phyloP scores from a whole-genome alignment of 2,113 vertebrate genomes.

The Rhipidura dahli region DNA sequence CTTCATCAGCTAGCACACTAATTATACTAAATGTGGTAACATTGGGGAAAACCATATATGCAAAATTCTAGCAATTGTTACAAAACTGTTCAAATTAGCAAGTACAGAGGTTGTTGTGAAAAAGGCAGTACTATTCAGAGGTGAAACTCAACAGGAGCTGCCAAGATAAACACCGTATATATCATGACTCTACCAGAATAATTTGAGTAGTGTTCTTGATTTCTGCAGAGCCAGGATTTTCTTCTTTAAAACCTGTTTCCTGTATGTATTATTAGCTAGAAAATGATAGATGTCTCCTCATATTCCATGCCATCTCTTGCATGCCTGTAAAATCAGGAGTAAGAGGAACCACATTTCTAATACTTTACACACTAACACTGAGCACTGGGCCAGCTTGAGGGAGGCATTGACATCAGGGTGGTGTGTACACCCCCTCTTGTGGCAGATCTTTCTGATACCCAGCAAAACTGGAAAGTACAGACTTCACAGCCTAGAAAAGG shows the following conservation, averaged over 20 bases:
- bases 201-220: neutral
- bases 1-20: neutral
- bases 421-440: conserved; percentile 9
- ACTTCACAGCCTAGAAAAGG: neutral
- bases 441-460: neutral
- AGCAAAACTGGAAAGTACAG: neutral
- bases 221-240: neutral
- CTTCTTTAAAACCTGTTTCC: neutral
- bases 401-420: neutral
- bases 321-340: neutral
- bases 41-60: neutral
- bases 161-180: neutral
- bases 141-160: neutral
- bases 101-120: accelerated
- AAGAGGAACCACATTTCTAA: neutral
- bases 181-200: neutral
- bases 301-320: neutral
- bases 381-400: neutral
- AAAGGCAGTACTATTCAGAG: neutral
- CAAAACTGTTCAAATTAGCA: neutral
- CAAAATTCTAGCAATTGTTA: neutral
- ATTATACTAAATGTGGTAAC: neutral
- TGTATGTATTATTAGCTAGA: neutral
- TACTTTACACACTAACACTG: neutral
- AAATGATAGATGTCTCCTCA: neutral